Conservation (phyloP, 2,888 invertebrate genomes). For the Drosophila longiperda region DNA sequence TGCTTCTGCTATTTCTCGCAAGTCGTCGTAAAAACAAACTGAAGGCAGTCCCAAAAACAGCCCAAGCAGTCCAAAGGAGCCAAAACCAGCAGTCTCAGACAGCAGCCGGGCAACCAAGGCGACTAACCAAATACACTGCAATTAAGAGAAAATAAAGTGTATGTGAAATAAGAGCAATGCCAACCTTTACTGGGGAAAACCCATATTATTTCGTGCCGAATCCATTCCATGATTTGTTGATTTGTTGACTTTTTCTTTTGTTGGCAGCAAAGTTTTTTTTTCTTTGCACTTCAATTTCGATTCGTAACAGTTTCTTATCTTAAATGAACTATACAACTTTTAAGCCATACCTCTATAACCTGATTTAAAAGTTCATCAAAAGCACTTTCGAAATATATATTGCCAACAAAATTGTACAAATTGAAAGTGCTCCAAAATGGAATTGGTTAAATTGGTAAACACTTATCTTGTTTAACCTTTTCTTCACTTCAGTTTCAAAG, state of each 20-base stretch:
- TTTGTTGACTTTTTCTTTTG: not conserved
- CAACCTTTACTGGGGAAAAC: not conserved
- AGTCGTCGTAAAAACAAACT: conserved; percentile 78
- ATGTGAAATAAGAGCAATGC: not conserved
- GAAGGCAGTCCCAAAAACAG: conserved; percentile 59
- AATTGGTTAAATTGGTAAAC: not conserved
- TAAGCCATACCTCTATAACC: not conserved
- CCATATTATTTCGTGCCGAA: not conserved
- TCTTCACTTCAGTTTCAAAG: not conserved
- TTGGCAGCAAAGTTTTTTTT: not conserved
- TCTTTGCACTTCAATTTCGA: not conserved
- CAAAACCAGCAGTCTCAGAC: not conserved
- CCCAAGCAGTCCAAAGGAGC: conserved; percentile 59
- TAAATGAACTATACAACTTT: not conserved
- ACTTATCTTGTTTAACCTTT: not conserved
- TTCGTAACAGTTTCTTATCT: not conserved
- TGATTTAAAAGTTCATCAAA: not conserved
- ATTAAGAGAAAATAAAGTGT: not conserved
- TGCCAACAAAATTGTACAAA: not conserved
- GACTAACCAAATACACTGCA: conserved; percentile 12
- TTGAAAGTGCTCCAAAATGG: not conserved
- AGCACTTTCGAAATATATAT: not conserved
- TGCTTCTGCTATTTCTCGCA: conserved; percentile 54
- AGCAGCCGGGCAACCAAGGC: conserved; percentile 7
- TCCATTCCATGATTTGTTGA: not conserved